Conservation (phyloP, 2,888 invertebrate species). For the Orthosia cruda region DNA sequence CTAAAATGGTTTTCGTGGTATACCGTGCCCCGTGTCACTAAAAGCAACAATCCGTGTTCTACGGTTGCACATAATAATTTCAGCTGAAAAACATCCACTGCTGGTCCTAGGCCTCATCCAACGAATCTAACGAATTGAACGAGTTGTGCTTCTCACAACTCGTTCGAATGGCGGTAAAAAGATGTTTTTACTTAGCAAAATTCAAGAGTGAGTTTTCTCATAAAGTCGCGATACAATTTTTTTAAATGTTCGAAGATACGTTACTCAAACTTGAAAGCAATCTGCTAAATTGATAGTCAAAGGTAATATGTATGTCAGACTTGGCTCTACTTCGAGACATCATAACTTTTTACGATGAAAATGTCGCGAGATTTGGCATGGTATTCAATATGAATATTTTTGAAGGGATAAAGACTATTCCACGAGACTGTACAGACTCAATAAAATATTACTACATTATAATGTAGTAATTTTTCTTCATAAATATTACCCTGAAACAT, state of each 20-base stretch:
- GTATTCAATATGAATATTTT: conserved; percentile 12
- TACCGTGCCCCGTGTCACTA: not conserved
- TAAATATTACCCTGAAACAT: too few relatives aligned
- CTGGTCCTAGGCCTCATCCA: too few relatives aligned
- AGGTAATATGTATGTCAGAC: conserved; percentile 9
- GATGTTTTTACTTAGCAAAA: not conserved
- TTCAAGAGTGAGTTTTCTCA: not conserved
- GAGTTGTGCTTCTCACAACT: too few relatives aligned
- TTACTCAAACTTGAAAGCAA: not conserved
- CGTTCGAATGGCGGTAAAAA: not conserved
- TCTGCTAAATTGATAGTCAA: conserved; percentile 30
- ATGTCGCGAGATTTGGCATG: not conserved
- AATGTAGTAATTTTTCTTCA: too few relatives aligned
- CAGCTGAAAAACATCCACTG: too few relatives aligned
- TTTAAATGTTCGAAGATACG: not conserved
- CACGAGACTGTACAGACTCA: not conserved
- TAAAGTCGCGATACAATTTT: not conserved
- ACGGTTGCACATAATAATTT: too few relatives aligned
- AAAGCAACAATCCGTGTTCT: not conserved
- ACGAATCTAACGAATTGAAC: too few relatives aligned
- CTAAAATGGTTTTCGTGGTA: not conserved
- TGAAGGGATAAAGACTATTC: not conserved
- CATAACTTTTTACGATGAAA: not conserved
- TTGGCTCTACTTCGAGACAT: conserved; percentile 9
- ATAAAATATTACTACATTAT: too few relatives aligned